phyloP scores from a whole-genome alignment of 2,113 vertebrate species.

The Dromiciops gliroides region DNA sequence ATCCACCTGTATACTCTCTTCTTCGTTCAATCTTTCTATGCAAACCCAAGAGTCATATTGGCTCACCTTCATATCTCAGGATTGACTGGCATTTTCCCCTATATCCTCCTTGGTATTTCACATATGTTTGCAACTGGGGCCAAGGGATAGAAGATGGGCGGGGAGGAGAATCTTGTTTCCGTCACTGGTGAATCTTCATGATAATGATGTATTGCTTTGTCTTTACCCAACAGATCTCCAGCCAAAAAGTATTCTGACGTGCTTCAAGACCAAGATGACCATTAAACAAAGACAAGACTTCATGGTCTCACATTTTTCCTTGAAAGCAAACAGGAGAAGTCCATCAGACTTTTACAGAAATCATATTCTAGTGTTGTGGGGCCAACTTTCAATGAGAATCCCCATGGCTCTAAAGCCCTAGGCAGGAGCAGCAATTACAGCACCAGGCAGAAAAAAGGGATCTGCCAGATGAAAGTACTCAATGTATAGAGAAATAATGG shows the following conservation, averaged over 20 bases:
- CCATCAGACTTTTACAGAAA: constrained; percentile 43
- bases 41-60: constrained; percentile 67
- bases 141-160: not conserved
- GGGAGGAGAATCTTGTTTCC: not conserved
- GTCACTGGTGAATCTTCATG: constrained; percentile 15
- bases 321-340: not conserved
- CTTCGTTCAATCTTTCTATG: constrained; percentile 41
- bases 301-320: not conserved
- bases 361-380: constrained; percentile 43
- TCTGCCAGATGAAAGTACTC: constrained; percentile 27
- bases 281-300: not conserved
- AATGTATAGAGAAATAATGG: constrained; percentile 13
- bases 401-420: constrained; percentile 22
- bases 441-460: constrained; percentile 29
- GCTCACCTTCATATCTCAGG: constrained; percentile 77
- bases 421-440: constrained; percentile 17
- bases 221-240: not conserved
- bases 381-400: constrained; percentile 44
- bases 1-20: constrained; percentile 59
- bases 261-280: not conserved
- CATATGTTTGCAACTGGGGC: constrained; percentile 73
- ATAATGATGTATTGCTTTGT: not conserved
- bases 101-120: constrained; percentile 60
- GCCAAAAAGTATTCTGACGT: constrained; percentile 1
- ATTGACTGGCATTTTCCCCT: constrained; percentile 71